Percentiles rank a stretch among this genome's conserved stretches.
phyloP scores from a whole-genome alignment of 2,113 vertebrate species.

The Edolisoma coerulescens region DNA sequence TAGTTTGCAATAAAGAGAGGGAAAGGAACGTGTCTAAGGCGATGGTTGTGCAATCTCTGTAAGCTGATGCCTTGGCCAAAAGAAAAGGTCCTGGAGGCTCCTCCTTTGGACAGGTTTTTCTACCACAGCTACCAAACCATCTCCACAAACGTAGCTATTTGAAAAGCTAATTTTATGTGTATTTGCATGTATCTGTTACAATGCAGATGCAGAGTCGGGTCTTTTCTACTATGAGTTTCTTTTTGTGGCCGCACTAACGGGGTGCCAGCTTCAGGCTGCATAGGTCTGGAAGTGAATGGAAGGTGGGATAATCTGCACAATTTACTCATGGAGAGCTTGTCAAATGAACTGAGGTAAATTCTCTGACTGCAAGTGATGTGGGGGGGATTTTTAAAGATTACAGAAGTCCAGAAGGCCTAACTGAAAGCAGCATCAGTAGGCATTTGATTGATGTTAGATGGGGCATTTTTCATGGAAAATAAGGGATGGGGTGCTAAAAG shows the following conservation, averaged over 20 bases:
- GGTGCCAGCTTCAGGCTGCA: background rate
- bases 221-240: accelerated
- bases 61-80: background rate
- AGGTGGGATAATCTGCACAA: background rate
- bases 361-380: background rate
- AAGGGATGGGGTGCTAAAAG: background rate
- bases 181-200: background rate
- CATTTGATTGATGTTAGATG: background rate
- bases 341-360: background rate
- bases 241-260: accelerated
- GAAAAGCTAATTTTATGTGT: background rate
- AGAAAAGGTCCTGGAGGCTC: background rate
- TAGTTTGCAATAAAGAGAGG: background rate
- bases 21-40: background rate
- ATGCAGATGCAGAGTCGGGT: background rate
- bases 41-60: background rate
- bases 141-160: background rate
- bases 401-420: background rate
- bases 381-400: background rate
- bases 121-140: background rate
- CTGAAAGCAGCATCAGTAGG: background rate
- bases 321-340: background rate
- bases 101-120: background rate
- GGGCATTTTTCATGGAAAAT: background rate
- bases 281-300: background rate